phyloP scores from a whole-genome alignment of 2,888 invertebrate genomes.

The Eilema griseolum region DNA sequence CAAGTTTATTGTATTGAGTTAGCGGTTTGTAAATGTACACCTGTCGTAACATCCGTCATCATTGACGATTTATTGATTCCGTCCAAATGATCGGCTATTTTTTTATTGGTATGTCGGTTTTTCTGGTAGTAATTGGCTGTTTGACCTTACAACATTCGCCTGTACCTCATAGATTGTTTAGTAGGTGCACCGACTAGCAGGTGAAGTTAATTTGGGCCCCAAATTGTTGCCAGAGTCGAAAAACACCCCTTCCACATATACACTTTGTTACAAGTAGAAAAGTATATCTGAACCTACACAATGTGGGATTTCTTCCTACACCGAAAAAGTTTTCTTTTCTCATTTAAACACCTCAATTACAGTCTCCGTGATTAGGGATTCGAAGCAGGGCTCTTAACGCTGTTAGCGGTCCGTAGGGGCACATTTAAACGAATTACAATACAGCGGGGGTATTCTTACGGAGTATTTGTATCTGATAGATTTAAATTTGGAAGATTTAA shows the following conservation, averaged over 20 bases:
- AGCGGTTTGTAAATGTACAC: neutral
- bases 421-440: constrained; percentile 27
- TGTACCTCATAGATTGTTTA: no score
- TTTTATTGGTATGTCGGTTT: no score
- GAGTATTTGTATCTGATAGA: constrained; percentile 24
- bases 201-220: no score
- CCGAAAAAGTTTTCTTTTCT: neutral
- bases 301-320: neutral
- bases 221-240: no score
- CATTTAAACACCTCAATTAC: constrained; percentile 9
- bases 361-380: constrained; percentile 12
- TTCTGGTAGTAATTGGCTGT: no score
- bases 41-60: neutral
- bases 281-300: neutral
- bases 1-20: neutral
- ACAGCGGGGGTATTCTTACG: constrained; percentile 17
- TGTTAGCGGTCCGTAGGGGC: constrained; percentile 21
- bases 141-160: no score
- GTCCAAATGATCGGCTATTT: no score
- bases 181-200: no score
- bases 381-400: constrained; percentile 21
- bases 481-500: constrained; percentile 27
- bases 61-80: no score
- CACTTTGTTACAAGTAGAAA: neutral
- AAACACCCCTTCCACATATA: no score